A percentile compares a stretch with the other conserved stretches of the same genome.
These are phyloP conservation scores for Stichodactyla helianthus DNA, from an alignment of 64 coral and sea anemone genomes.

Conservation along the genomic window DNA sequence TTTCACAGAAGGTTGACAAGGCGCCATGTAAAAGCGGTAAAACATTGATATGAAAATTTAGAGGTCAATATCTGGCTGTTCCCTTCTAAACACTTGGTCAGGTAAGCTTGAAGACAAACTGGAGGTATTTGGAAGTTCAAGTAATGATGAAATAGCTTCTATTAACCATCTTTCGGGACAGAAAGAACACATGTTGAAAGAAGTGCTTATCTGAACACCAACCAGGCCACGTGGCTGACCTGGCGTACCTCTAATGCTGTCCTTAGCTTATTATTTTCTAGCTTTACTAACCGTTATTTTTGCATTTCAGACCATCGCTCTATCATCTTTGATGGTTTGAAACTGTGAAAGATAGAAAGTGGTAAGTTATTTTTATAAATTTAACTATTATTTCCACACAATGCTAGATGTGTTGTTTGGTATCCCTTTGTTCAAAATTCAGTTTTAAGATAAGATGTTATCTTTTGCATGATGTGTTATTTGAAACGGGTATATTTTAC, in stretches of 20 bases:
- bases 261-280: background rate
- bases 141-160: constrained; percentile 47
- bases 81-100: background rate
- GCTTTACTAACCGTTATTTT: background rate
- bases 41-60: background rate
- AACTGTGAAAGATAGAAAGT: background rate
- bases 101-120: background rate
- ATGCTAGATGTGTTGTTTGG: background rate
- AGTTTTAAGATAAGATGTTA: background rate
- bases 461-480: background rate
- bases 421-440: background rate
- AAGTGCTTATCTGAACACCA: constrained; percentile 15
- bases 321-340: background rate
- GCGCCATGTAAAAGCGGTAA: background rate
- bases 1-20: background rate
- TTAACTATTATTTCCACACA: background rate
- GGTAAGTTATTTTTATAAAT: background rate
- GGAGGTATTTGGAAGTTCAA: background rate
- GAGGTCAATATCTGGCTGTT: background rate
- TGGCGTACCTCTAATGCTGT: background rate
- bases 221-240: background rate
- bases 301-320: background rate
- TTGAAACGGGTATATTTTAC: too few species aligned
- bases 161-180: constrained; percentile 72
- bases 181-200: constrained; percentile 51